These are phyloP conservation scores for Autographa gamma DNA, from an alignment of 2,888 invertebrate species.

Conservation along the genomic window DNA sequence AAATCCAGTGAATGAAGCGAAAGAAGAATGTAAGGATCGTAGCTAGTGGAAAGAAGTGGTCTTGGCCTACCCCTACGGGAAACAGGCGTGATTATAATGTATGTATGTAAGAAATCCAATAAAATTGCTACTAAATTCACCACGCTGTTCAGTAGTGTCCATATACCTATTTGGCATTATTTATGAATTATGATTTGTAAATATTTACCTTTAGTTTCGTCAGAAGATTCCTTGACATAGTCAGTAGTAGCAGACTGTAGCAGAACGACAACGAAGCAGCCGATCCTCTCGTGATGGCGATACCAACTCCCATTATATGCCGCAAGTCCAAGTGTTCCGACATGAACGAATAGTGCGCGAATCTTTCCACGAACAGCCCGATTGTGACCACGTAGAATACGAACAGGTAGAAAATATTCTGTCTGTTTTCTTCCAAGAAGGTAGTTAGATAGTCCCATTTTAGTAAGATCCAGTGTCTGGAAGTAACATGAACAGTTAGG, in stretches of 20 bases:
- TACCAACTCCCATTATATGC: slow-evolving; percentile 99
- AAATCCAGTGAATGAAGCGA: too few species aligned
- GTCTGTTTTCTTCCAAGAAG: slow-evolving; percentile 97
- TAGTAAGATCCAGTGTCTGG: slow-evolving; percentile 91
- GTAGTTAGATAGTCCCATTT: slow-evolving; percentile 97
- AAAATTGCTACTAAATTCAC: too few species aligned
- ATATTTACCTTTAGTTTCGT: slow-evolving; percentile 94
- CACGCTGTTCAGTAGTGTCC: too few species aligned
- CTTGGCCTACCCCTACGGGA: too few species aligned
- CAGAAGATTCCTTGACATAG: slow-evolving; percentile 97
- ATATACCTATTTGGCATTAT: too few species aligned
- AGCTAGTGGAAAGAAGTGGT: too few species aligned
- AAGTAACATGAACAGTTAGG: slow-evolving; percentile 43
- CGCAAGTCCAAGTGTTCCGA: slow-evolving; percentile 98
- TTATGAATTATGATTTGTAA: too few species aligned
- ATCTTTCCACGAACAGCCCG: slow-evolving; percentile 97
- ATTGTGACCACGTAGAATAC: slow-evolving; percentile 98
- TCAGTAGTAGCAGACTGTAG: slow-evolving; percentile 96
- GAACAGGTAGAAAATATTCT: slow-evolving; percentile 98
- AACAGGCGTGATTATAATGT: too few species aligned
- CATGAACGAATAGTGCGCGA: slow-evolving; percentile 98
- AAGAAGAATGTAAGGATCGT: too few species aligned
- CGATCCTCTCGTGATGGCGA: slow-evolving; percentile 97
- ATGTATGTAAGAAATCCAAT: too few species aligned
- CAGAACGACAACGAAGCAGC: slow-evolving; percentile 98